Base-by-base conservation (phyloP, 1,140 invertebrate species). In the Pissodes strobi region DNA sequence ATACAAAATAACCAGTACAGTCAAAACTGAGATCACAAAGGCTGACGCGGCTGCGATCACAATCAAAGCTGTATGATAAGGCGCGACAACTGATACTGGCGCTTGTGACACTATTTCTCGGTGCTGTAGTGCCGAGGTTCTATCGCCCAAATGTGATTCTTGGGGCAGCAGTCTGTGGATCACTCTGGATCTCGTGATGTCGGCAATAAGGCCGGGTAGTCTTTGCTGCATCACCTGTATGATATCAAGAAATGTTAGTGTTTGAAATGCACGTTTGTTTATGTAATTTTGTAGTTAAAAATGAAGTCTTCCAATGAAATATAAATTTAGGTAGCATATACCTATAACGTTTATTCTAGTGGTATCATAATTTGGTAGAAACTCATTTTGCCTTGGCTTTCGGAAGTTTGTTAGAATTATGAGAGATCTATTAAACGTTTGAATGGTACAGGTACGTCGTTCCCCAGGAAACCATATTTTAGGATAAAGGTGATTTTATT, bases 51-150 rank as follows among this genome's bases (percentile, higher is more conserved):
- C 86, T 2, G 85, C 87, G 18, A 90, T 78, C 2, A 89, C 86
- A 51, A 90, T 84, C 2, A 88, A 81, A 12, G 87, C 86, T 1
- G 87, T 89, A 70, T 89, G 86, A 75, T 89, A 89, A 27, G 87
- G 83, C 3, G 87, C 86, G 17, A 85, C 81, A 23, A 83, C 79
- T 18, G 84, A 85, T n/a, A 86, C 82, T 2, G 81, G 87, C 51
- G 80, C 87, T 73, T 84, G 84, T 1, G 84, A 87, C 1, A 89
- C 79, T 39, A 89, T 86, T 70, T 90, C 88, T 30, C 87, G 78
- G 64, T 88, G 85, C 66, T 87, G 86, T 56, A 88, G 73, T 5
- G 85, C 83, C 8, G 85, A 79, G 21, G 84, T 77, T 64, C 81
- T 73, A 13, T 83, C 78, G 2, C 71, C 67, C 34, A 76, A 57